Percentiles rank a stretch among this genome's conserved stretches.
Conservation (phyloP, 2,797 vertebrate species). For the Capromys pilorides region DNA sequence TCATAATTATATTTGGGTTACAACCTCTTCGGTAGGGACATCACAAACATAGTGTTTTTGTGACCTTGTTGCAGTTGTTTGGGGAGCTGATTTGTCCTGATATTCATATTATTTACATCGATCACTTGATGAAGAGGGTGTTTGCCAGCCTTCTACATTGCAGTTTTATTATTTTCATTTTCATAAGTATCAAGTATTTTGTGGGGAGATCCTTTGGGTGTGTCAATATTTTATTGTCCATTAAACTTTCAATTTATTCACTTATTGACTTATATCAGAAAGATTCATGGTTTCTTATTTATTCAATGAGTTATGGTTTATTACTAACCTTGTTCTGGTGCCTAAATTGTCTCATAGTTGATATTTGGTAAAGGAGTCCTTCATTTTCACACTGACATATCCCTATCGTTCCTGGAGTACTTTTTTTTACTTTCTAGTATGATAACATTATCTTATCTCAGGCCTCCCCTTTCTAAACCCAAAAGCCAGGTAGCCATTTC, state of each 20-base stretch:
- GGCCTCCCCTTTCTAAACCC: not conserved
- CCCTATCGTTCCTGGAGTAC: not conserved
- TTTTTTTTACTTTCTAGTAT: not conserved
- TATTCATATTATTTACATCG: not conserved
- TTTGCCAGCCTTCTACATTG: not conserved
- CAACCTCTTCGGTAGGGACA: too few relatives aligned
- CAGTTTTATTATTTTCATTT: not conserved
- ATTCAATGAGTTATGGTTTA: not conserved
- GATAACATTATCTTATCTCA: not conserved
- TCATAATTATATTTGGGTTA: not conserved
- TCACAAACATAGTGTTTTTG: not conserved
- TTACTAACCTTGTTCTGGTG: not conserved
- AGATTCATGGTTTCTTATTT: not conserved
- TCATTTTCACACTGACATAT: not conserved
- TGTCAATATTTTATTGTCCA: not conserved
- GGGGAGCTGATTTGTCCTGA: not conserved
- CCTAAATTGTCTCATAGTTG: not conserved
- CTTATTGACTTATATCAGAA: not conserved
- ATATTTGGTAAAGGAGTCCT: not conserved
- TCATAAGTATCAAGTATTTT: not conserved
- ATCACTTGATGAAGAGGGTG: not conserved
- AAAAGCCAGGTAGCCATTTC: not conserved
- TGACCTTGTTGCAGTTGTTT: not conserved
- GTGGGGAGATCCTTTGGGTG: not conserved
- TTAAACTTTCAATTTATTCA: not conserved